A percentile compares a stretch with the other conserved stretches of the same genome.
Evolutionary conservation across 1,140 invertebrate species (phyloP).

Genomic region (Thereuonema tuberculata): DNA sequence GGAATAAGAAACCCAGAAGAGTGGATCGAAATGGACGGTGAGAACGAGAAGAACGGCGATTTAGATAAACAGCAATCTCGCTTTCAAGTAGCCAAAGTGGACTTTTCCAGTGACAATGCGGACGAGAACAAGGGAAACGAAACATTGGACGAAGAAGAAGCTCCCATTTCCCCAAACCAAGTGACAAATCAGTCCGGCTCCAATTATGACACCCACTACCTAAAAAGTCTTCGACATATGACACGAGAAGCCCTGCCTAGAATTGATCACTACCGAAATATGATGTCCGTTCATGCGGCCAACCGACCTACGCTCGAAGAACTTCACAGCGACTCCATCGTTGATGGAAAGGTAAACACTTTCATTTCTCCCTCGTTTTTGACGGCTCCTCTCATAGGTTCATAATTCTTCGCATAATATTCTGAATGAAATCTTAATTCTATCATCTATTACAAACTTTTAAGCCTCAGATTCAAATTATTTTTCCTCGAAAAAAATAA

Average conservation of each 20-base stretch:
- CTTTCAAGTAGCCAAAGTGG: slow-evolving; percentile 33
- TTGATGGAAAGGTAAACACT: slow-evolving; percentile 6
- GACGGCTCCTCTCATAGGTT: background rate
- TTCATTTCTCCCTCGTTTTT: background rate
- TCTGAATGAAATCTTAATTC: background rate
- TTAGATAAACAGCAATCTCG: slow-evolving; percentile 23
- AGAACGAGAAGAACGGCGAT: background rate
- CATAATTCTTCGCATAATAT: background rate
- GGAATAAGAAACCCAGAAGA: background rate
- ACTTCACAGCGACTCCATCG: slow-evolving; percentile 66
- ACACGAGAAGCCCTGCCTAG: slow-evolving; percentile 80
- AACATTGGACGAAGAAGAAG: background rate
- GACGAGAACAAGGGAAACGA: background rate
- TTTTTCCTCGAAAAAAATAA: too few species aligned
- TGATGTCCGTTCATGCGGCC: slow-evolving; percentile 69
- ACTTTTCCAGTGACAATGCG: slow-evolving; percentile 14
- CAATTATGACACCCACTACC: slow-evolving; percentile 56
- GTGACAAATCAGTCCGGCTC: slow-evolving; percentile 4
- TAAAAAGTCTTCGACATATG: slow-evolving; percentile 69
- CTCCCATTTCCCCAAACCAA: slow-evolving; percentile 7
- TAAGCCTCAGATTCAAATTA: too few species aligned
- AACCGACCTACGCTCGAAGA: slow-evolving; percentile 83
- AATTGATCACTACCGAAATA: slow-evolving; percentile 86
- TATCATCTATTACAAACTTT: background rate
- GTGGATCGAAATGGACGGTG: slow-evolving; percentile 8